A percentile compares a stretch with the other conserved stretches of the same genome.
phyloP scores from a whole-genome alignment of 2,888 invertebrate species.

The Pseudanteris insignis region DNA sequence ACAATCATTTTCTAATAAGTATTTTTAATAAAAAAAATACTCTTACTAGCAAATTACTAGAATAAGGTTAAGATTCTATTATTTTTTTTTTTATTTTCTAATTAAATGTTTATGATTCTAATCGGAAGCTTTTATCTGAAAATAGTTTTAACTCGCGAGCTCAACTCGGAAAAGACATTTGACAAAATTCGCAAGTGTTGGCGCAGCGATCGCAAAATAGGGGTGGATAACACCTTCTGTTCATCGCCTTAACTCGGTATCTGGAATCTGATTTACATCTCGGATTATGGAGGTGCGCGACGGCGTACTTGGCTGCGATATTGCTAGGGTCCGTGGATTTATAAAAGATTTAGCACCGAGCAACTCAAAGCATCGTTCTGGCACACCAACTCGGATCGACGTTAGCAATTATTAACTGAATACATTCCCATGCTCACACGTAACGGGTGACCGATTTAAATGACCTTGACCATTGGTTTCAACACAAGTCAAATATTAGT shows the following conservation, averaged over 20 bases:
- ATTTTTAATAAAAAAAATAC: too few relatives aligned
- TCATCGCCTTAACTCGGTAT: slow-evolving; percentile 26
- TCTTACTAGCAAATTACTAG: too few relatives aligned
- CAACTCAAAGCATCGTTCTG: slow-evolving; percentile 22
- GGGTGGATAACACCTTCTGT: slow-evolving; percentile 14
- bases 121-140: too few relatives aligned
- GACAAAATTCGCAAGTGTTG: slow-evolving; percentile 11
- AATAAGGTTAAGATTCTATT: too few relatives aligned
- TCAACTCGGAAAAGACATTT: too few relatives aligned
- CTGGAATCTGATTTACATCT: slow-evolving; percentile 41
- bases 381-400: slow-evolving; percentile 11
- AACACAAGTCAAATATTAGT: too few relatives aligned
- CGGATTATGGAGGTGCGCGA: slow-evolving; percentile 30
- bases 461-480: too few relatives aligned
- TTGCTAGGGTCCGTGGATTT: slow-evolving; percentile 16
- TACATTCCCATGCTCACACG: too few relatives aligned
- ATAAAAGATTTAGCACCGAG: slow-evolving; percentile 32
- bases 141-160: not conserved
- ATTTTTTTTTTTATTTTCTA: too few relatives aligned
- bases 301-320: slow-evolving; percentile 15
- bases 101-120: too few relatives aligned
- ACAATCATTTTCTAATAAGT: too few relatives aligned
- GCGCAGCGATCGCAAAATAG: slow-evolving; percentile 6
- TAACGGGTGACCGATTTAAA: too few relatives aligned
- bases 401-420: slow-evolving; percentile 9